phyloP scores from a whole-genome alignment of 2,888 invertebrate species.

The Physocephala rufipes region DNA sequence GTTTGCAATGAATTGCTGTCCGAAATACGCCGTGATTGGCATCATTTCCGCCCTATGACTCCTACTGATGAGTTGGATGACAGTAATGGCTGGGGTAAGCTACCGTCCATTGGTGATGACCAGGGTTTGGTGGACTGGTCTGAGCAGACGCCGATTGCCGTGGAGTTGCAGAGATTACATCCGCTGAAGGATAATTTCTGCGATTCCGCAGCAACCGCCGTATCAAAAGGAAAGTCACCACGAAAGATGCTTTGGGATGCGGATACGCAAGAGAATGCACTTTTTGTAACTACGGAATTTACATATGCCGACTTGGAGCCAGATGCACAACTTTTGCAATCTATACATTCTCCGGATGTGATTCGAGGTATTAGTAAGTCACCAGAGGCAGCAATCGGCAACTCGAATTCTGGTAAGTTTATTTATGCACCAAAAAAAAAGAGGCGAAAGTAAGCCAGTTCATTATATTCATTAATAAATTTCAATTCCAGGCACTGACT shows the following conservation, averaged over 20 bases:
- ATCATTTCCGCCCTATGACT: conserved; percentile 65
- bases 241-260: conserved; percentile 42
- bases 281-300: conserved; percentile 58
- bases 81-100: conserved; percentile 46
- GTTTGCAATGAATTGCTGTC: conserved; percentile 61
- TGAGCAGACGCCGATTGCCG: conserved; percentile 59
- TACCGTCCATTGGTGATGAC: conserved; percentile 33
- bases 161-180: conserved; percentile 59
- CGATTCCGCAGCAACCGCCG: not conserved
- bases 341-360: conserved; percentile 52
- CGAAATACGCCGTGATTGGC: conserved; percentile 63
- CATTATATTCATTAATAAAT: not conserved
- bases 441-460: not conserved
- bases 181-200: conserved; percentile 6
- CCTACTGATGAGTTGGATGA: conserved; percentile 57
- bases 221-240: conserved; percentile 40
- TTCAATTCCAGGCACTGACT: conserved; percentile 53
- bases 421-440: too few species aligned
- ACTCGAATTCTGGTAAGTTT: conserved; percentile 47
- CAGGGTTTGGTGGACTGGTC: conserved; percentile 58
- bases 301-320: conserved; percentile 62
- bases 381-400: conserved; percentile 52
- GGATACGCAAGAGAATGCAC: conserved; percentile 45
- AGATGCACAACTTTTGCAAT: conserved; percentile 60
- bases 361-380: conserved; percentile 55